phyloP scores from a whole-genome alignment of 1,140 invertebrate genomes.

The Antheraea pernyi region DNA sequence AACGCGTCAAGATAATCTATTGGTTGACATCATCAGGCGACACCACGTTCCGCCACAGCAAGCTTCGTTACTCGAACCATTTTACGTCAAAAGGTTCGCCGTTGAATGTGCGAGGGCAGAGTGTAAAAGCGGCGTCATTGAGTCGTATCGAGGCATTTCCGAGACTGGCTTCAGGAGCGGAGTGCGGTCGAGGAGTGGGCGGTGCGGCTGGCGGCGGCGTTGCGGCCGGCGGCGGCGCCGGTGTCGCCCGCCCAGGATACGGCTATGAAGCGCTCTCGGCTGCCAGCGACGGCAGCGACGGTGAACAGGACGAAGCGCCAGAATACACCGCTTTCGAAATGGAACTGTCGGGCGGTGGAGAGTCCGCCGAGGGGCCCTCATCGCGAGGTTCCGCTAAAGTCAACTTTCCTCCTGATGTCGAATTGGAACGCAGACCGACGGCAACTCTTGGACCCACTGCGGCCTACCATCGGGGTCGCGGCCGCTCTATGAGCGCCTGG shows the following conservation, averaged over 20 bases:
- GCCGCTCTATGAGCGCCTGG: conserved; percentile 90
- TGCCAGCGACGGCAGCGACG: conserved; percentile 67
- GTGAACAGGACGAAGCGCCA: conserved; percentile 58
- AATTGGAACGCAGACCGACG: conserved; percentile 80
- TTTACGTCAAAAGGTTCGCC: conserved; percentile 54
- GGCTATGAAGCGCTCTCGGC: conserved; percentile 70
- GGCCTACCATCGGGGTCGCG: conserved; percentile 78
- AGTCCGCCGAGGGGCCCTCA: conserved; percentile 53
- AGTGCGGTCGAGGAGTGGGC: conserved; percentile 55
- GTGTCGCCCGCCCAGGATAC: conserved; percentile 62
- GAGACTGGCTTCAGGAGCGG: conserved; percentile 52
- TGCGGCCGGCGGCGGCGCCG: conserved; percentile 17
- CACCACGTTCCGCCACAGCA: conserved; percentile 75
- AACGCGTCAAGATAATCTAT: neutral
- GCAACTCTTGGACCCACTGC: conserved; percentile 80
- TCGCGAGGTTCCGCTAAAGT: conserved; percentile 80
- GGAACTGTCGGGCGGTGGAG: conserved; percentile 60
- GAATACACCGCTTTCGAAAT: conserved; percentile 66
- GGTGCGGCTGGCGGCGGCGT: conserved; percentile 45
- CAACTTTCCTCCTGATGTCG: conserved; percentile 86
- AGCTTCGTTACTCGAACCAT: conserved; percentile 65
- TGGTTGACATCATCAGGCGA: conserved; percentile 29
- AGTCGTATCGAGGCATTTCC: conserved; percentile 57
- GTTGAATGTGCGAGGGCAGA: conserved; percentile 52
- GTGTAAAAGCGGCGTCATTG: conserved; percentile 63